Base-by-base conservation (phyloP, 2,797 vertebrate species). In the Morelia viridis region DNA sequence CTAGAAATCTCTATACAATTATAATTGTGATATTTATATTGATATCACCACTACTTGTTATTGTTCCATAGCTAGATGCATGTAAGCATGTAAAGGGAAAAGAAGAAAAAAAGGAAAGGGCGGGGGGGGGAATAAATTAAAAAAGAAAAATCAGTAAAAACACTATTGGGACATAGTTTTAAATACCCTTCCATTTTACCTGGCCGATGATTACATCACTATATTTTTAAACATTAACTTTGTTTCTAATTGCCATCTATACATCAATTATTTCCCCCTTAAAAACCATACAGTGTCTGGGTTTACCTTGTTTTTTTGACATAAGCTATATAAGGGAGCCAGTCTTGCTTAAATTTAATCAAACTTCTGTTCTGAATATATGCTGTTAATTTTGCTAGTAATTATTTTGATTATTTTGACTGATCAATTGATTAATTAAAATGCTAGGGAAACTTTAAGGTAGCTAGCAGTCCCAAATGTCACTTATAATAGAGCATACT, bases 391-490 rank as follows among this genome's bases (percentile, higher is more conserved):
- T 46, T 80, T 80, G 41, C 41, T 41, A 80, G 35, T 80, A 90
- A 60, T n/a, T n/a, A n/a, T n/a, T n/a, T n/a, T n/a, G 24, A 24
- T 50, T 58, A 87, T 76, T 80, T 88, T 80, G 24, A 65, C 22
- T 46, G 76, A 80, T 46, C 35, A 46, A 46, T 80, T 80, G 41
- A 46, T 80, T 41, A 9, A 80, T 80, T 87, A 41, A 56, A 65
- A 35, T 90, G 60, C 84, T 50, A 83, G n/a, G 26, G n/a, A 83
- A 94, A 93, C 89, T 93, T 89, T 91, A 93, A 92, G 94, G 94
- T 95, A 91, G 92, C 93, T 95, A 92, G 89, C 94, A 95, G 95
- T 92, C 94, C 85, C 95, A 97, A 93, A 83, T 88, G 93, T 90
- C 91, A 88, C 86, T 94, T 93, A 85, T 92, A 95, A 94, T 96